Evolutionary conservation across 2,113 vertebrate species (phyloP).

Genomic region (Aviceda subcristata): DNA sequence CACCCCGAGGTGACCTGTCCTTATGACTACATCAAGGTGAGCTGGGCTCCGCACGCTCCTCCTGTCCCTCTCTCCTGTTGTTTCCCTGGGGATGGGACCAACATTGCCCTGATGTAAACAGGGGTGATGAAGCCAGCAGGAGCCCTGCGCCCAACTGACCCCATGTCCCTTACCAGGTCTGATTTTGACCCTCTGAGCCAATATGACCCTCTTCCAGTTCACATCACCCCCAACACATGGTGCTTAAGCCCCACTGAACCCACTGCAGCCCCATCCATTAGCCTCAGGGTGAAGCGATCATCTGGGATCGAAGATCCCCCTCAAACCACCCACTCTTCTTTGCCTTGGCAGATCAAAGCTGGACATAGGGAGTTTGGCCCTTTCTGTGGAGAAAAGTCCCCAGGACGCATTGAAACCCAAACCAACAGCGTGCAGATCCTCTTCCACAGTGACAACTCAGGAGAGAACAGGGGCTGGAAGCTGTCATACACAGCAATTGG

Average conservation of each 20-base stretch:
- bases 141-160: background rate
- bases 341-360: slow-evolving; percentile 77
- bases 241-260: background rate
- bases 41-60: background rate
- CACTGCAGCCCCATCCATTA: background rate
- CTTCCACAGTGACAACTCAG: slow-evolving; percentile 92
- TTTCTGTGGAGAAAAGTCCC: slow-evolving; percentile 86
- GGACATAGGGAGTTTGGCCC: slow-evolving; percentile 80
- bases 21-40: slow-evolving; percentile 92
- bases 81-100: background rate
- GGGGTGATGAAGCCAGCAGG: background rate
- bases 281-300: background rate
- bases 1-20: slow-evolving; percentile 91
- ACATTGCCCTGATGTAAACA: background rate
- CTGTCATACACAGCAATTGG: slow-evolving; percentile 81
- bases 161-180: background rate
- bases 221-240: background rate
- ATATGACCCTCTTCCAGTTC: background rate
- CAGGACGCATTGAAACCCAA: slow-evolving; percentile 80
- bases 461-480: slow-evolving; percentile 92
- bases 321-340: background rate
- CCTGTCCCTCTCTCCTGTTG: fast-evolving
- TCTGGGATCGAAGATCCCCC: background rate
- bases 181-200: background rate
- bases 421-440: slow-evolving; percentile 75